A percentile compares a stretch with the other conserved stretches of the same genome.
These are phyloP conservation scores for Eristalinus aeneus DNA, from an alignment of 2,888 invertebrate species.

Conservation along the genomic window DNA sequence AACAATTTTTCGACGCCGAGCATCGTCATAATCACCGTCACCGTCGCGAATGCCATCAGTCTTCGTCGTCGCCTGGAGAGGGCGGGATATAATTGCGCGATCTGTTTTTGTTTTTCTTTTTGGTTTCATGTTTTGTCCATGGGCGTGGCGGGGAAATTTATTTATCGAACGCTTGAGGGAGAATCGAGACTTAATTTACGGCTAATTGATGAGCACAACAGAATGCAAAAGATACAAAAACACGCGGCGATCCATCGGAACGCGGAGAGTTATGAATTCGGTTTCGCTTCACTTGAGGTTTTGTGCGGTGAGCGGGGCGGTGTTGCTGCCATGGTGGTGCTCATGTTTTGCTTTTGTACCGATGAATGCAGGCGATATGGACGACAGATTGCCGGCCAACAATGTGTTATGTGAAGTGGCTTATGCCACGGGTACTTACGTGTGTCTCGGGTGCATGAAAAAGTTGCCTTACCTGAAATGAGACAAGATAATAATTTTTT, in stretches of 20 bases:
- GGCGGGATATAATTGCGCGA: constrained; percentile 35
- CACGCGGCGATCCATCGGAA: not conserved
- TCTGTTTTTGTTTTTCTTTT: not conserved
- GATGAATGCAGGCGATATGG: not conserved
- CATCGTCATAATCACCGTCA: not conserved
- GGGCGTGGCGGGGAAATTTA: constrained; percentile 61
- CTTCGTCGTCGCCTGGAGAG: not conserved
- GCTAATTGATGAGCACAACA: constrained; percentile 60
- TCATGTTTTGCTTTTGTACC: not conserved
- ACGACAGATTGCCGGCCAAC: not conserved
- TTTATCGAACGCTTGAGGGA: constrained; percentile 54
- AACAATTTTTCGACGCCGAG: not conserved
- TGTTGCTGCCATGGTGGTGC: constrained; percentile 16
- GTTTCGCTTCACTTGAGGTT: constrained; percentile 52
- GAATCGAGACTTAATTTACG: constrained; percentile 52
- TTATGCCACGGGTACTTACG: not conserved
- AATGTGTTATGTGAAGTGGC: not conserved
- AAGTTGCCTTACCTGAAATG: constrained; percentile 4
- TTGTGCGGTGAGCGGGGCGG: constrained; percentile 4
- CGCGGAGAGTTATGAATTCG: constrained; percentile 42
- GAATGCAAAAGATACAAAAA: constrained; percentile 32
- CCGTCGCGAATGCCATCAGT: not conserved
- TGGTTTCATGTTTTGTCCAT: not conserved
- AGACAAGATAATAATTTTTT: not conserved
- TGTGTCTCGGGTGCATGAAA: not conserved